These are phyloP conservation scores for Nebria salina DNA, from an alignment of 2,888 invertebrate genomes.

Conservation along the genomic window DNA sequence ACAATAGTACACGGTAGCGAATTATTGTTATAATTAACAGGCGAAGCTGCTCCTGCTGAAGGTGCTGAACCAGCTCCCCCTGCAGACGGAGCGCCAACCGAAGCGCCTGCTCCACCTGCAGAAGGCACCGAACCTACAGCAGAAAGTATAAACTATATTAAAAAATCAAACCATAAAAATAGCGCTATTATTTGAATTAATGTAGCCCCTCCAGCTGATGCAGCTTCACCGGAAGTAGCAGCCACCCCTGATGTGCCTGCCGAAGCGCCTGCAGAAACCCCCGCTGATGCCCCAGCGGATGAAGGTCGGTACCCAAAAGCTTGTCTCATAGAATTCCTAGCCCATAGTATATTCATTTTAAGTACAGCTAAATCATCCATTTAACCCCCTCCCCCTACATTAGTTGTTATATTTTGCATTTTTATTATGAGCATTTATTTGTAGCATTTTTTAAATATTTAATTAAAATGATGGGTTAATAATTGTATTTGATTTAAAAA, in stretches of 20 bases:
- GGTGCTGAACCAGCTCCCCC: constrained; percentile 48
- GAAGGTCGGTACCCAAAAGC: constrained; percentile 49
- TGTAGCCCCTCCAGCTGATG: constrained; percentile 58
- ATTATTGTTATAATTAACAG: constrained; percentile 31
- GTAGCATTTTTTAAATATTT: not conserved
- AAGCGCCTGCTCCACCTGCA: constrained; percentile 48
- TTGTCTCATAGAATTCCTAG: constrained; percentile 20
- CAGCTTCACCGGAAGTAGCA: constrained; percentile 58
- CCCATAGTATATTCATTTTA: constrained; percentile 33
- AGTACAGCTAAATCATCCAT: constrained; percentile 24
- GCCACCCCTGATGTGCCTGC: constrained; percentile 58
- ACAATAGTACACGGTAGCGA: not conserved
- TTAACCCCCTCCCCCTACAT: not conserved
- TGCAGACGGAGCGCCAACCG: constrained; percentile 49
- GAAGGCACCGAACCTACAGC: constrained; percentile 30
- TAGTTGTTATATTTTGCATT: constrained; percentile 3
- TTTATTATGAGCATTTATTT: constrained; percentile 3
- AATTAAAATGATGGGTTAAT: not conserved
- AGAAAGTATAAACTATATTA: constrained; percentile 3
- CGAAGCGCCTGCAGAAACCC: constrained; percentile 58
- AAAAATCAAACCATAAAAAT: not conserved
- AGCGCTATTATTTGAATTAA: constrained; percentile 24
- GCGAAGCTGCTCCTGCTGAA: constrained; percentile 53
- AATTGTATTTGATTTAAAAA: constrained; percentile 5
- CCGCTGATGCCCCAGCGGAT: constrained; percentile 50